phyloP scores from a whole-genome alignment of 2,113 vertebrate species.

The Tor tambroides region DNA sequence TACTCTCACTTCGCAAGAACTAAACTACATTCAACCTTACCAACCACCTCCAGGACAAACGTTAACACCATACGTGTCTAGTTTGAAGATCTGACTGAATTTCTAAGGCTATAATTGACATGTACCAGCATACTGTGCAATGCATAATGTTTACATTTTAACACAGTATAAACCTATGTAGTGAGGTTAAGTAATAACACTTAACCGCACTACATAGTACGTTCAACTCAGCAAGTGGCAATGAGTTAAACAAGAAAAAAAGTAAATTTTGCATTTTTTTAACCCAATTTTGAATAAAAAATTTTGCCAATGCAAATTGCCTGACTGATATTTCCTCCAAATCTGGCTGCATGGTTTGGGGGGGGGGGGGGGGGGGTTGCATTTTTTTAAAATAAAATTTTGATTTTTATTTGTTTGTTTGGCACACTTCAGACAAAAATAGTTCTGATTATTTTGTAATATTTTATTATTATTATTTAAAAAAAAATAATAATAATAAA shows the following conservation, averaged over 20 bases:
- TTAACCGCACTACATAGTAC: neutral
- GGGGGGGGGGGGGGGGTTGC: too few species aligned
- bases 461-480: too few species aligned
- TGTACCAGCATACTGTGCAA: neutral
- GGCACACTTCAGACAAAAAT: too few species aligned
- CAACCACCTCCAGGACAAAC: neutral
- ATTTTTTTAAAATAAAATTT: too few species aligned
- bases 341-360: too few species aligned
- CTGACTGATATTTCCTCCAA: neutral
- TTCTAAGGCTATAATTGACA: neutral
- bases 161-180: too few species aligned
- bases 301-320: too few species aligned
- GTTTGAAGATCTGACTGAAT: neutral
- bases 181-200: too few species aligned
- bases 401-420: too few species aligned
- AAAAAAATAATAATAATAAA: too few species aligned
- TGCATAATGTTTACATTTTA: neutral
- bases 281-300: neutral
- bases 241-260: neutral
- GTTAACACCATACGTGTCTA: neutral
- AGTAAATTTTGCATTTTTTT: neutral
- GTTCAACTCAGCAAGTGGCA: neutral
- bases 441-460: too few species aligned
- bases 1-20: slow-evolving; percentile 11
- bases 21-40: neutral